Base-by-base conservation (phyloP, 64 coral and sea anemone genomes). In the Pocillopora verrucosa region DNA sequence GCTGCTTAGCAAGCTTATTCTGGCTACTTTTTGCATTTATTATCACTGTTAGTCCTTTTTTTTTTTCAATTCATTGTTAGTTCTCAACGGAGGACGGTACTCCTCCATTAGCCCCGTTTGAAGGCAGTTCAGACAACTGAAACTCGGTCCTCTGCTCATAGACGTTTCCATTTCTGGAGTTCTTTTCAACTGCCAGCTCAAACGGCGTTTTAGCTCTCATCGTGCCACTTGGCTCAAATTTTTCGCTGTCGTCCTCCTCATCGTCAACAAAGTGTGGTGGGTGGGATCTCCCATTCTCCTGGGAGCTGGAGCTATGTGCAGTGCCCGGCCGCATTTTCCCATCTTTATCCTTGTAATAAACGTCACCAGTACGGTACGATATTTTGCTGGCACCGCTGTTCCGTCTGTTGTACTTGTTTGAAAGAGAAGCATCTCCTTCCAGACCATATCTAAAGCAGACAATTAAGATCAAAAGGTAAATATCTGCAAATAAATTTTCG, bases 311-410 rank as follows among this genome's bases (percentile, higher is more conserved):
- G 45, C 26, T 24, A 16, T 87, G 62, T 17, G 76, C 41, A 13
- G 61, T 87, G 0, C 76, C 90, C 9, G 61, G 57, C 61, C 62
- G 70, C 13, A 60, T 20, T 11, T 87, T 78, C 3, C 90, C 84
- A 2, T 87, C 60, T 67, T 79, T 92, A 75, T 80, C 90, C n/a
- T 80, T 86, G 73, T 87, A 92, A 65, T 78, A 87, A 4, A 92
- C 90, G 60, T 92, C 90, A 10, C 90, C 90, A 63, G 19, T 80
- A 60, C 73, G 79, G 75, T 92, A 87, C 56, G 73, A 78, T 45
- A 92, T 24, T 16, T 87, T 92, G 26, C 82, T 92, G 10, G 34
- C 68, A 16, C 22, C 70, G 35, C 79, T 73, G 0, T 72, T 83
- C 30, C 80, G 56, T 57, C 41, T 80, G 20, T 25, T 7, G 4